These are phyloP conservation scores for Choristoneura rosaceana DNA, from an alignment of 2,888 invertebrate species.

Conservation along the genomic window DNA sequence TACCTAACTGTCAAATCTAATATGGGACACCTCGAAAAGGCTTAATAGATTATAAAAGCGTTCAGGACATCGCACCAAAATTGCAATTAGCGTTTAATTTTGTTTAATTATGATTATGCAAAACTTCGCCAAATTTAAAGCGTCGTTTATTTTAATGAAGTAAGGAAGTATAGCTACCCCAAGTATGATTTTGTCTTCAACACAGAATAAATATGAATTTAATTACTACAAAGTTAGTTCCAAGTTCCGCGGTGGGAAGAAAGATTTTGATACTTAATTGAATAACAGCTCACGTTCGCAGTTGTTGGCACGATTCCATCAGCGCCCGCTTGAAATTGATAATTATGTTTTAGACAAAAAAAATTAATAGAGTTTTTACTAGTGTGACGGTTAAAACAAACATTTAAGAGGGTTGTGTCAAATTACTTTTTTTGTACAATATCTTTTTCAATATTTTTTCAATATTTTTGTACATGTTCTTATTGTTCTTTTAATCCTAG, in stretches of 20 bases:
- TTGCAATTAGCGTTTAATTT: slow-evolving; percentile 8
- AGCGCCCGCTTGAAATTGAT: slow-evolving; percentile 30
- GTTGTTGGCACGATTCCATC: slow-evolving; percentile 40
- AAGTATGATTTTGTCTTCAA: slow-evolving; percentile 37
- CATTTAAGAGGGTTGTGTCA: too few species aligned
- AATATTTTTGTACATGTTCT: too few species aligned
- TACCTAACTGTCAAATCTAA: slow-evolving; percentile 2
- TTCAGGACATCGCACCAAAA: not conserved
- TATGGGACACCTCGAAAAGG: too few species aligned
- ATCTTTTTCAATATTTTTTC: too few species aligned
- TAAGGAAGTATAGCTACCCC: slow-evolving; percentile 6
- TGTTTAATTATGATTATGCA: slow-evolving; percentile 5
- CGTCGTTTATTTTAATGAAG: slow-evolving; percentile 33
- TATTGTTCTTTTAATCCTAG: too few species aligned
- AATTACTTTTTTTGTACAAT: too few species aligned
- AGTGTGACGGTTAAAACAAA: too few species aligned
- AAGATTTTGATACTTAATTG: slow-evolving; percentile 42
- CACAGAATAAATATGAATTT: slow-evolving; percentile 42
- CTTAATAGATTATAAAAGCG: too few species aligned
- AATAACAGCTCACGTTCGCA: slow-evolving; percentile 41
- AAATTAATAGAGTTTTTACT: too few species aligned
- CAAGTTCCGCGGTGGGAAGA: slow-evolving; percentile 39
- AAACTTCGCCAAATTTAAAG: slow-evolving; percentile 6
- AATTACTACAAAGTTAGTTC: slow-evolving; percentile 41
- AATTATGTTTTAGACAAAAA: slow-evolving; percentile 44